A percentile compares a stretch with the other conserved stretches of the same genome.
These are phyloP conservation scores for Trichopoda pennipes DNA, from an alignment of 2,888 invertebrate genomes.

Conservation along the genomic window DNA sequence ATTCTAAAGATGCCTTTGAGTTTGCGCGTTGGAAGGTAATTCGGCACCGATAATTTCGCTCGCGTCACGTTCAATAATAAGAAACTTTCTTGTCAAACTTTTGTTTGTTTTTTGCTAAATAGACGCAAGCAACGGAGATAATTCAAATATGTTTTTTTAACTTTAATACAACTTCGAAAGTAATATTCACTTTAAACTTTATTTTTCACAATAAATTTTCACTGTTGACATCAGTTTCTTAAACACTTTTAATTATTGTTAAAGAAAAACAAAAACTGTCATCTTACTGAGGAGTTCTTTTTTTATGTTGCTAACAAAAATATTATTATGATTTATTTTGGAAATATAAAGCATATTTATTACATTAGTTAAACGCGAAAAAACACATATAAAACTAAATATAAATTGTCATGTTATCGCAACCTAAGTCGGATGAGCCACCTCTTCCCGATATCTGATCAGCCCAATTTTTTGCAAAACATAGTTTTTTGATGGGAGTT, in stretches of 20 bases:
- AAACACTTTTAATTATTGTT: too few species aligned
- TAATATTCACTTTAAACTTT: too few species aligned
- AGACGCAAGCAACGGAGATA: not conserved
- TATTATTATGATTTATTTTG: slow-evolving; percentile 3
- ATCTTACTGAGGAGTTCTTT: not conserved
- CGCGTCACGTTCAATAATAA: not conserved
- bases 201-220: too few species aligned
- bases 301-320: not conserved
- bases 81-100: not conserved
- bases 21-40: slow-evolving; percentile 1
- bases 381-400: not conserved
- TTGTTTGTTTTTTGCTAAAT: not conserved
- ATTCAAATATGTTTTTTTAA: not conserved
- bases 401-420: not conserved
- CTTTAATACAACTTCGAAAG: not conserved
- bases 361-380: not conserved
- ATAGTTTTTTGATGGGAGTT: too few species aligned
- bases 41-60: slow-evolving; percentile 1
- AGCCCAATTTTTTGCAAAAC: not conserved
- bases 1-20: too few species aligned
- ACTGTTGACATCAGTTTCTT: too few species aligned
- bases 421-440: slow-evolving; percentile 1
- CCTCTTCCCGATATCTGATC: not conserved
- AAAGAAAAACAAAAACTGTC: too few species aligned
- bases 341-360: not conserved